These are phyloP conservation scores for Gymnoscelis rufifasciata DNA, from an alignment of 2,888 invertebrate genomes.

Conservation along the genomic window DNA sequence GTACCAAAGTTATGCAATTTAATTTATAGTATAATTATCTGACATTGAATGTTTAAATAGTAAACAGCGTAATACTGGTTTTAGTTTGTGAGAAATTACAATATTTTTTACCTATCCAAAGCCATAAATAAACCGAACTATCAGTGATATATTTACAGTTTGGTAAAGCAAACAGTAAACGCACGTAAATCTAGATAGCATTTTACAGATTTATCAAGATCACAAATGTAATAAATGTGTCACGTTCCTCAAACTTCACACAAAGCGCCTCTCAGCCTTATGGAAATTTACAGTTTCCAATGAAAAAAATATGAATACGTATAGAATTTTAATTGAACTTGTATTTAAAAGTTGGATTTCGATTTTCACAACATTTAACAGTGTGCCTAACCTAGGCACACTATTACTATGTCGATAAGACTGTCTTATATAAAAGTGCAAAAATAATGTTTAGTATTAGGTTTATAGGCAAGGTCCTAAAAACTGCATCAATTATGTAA, in stretches of 20 bases:
- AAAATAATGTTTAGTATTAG: too few relatives aligned
- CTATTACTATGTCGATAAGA: too few relatives aligned
- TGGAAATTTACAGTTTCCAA: constrained; percentile 41
- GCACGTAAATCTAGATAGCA: constrained; percentile 55
- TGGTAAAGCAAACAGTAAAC: constrained; percentile 35
- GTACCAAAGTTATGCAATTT: constrained; percentile 2
- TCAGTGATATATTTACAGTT: constrained; percentile 20
- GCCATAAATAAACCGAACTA: constrained; percentile 34
- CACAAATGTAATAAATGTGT: constrained; percentile 60
- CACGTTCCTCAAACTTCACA: constrained; percentile 46
- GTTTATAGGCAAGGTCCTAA: too few relatives aligned
- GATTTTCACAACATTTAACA: too few relatives aligned
- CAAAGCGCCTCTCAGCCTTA: constrained; percentile 26
- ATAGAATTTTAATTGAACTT: too few relatives aligned
- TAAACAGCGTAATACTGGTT: neutral
- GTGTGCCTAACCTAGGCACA: too few relatives aligned
- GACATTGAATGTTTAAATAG: constrained; percentile 9
- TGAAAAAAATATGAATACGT: too few relatives aligned
- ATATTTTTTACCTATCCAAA: constrained; percentile 11
- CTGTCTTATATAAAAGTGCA: too few relatives aligned
- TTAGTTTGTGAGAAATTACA: constrained; percentile 4
- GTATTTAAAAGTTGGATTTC: too few relatives aligned
- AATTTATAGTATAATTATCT: constrained; percentile 3
- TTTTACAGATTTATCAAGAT: constrained; percentile 56
- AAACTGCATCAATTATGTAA: too few relatives aligned